Percentiles rank a stretch among this genome's conserved stretches.
Evolutionary conservation across 2,888 invertebrate genomes (phyloP).

Genomic region (Parnassius orleans): DNA sequence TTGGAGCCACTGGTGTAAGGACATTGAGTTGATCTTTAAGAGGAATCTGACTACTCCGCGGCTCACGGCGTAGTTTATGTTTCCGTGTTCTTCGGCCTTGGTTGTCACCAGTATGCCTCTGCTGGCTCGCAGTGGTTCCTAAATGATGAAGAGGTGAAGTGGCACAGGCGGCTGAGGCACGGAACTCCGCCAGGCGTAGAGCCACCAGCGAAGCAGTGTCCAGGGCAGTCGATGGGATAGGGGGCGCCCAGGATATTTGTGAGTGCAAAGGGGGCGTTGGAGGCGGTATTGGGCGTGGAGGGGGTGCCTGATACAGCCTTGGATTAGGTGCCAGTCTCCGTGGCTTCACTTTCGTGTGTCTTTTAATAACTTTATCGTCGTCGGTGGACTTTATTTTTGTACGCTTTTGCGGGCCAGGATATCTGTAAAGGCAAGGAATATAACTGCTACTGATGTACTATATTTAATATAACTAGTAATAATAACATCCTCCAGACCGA

Average conservation of each 20-base stretch:
- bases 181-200: slow-evolving; percentile 9
- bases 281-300: background rate
- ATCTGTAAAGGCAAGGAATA: slow-evolving; percentile 2
- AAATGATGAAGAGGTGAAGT: background rate
- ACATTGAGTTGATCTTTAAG: too few relatives aligned
- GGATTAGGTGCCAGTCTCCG: slow-evolving; percentile 15
- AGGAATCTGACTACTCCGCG: background rate
- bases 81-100: background rate
- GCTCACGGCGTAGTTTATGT: background rate
- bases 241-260: slow-evolving; percentile 8
- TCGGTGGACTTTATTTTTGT: slow-evolving; percentile 6
- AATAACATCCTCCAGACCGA: background rate
- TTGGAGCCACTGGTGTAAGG: too few relatives aligned
- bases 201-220: slow-evolving; percentile 20
- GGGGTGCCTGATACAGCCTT: slow-evolving; percentile 7
- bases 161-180: background rate
- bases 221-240: background rate
- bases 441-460: background rate
- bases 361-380: background rate
- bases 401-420: slow-evolving; percentile 9
- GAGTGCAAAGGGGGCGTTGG: slow-evolving; percentile 8
- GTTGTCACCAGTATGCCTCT: background rate
- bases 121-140: background rate
- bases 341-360: background rate
- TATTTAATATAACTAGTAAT: background rate